Evolutionary conservation across 2,113 vertebrate genomes (phyloP).

Genomic region (Dendrocopos noguchii): DNA sequence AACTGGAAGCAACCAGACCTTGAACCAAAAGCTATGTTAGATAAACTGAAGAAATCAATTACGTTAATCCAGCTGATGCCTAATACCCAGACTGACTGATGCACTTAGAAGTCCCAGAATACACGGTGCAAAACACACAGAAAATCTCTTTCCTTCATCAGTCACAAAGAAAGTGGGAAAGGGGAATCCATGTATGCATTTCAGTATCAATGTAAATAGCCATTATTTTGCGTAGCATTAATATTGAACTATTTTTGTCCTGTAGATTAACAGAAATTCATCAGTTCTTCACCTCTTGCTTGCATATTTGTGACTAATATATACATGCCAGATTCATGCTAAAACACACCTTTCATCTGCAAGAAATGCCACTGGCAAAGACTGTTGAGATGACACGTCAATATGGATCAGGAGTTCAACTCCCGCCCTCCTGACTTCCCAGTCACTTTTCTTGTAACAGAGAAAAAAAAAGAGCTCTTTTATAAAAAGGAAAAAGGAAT

Average conservation of each 20-base stretch:
- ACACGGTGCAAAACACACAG: neutral
- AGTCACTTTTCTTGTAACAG: neutral
- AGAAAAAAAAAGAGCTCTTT: neutral
- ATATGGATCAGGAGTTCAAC: neutral
- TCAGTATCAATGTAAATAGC: neutral
- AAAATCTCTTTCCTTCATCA: neutral
- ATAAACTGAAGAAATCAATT: constrained; percentile 64
- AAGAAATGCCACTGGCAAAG: neutral
- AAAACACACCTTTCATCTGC: neutral
- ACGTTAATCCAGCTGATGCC: constrained; percentile 43
- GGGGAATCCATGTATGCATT: neutral
- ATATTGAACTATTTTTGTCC: neutral
- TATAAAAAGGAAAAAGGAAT: neutral
- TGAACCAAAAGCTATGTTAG: constrained; percentile 51
- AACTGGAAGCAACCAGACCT: constrained; percentile 20
- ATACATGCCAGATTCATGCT: neutral
- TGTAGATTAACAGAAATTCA: neutral
- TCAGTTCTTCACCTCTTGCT: neutral
- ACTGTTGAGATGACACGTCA: neutral
- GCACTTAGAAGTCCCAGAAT: neutral
- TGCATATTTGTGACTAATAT: neutral
- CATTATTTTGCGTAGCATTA: neutral
- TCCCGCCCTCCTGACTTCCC: neutral
- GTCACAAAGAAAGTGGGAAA: neutral
- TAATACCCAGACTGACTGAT: constrained; percentile 6